These are phyloP conservation scores for Choreutis nemorana DNA, from an alignment of 2,888 invertebrate genomes.

Conservation along the genomic window DNA sequence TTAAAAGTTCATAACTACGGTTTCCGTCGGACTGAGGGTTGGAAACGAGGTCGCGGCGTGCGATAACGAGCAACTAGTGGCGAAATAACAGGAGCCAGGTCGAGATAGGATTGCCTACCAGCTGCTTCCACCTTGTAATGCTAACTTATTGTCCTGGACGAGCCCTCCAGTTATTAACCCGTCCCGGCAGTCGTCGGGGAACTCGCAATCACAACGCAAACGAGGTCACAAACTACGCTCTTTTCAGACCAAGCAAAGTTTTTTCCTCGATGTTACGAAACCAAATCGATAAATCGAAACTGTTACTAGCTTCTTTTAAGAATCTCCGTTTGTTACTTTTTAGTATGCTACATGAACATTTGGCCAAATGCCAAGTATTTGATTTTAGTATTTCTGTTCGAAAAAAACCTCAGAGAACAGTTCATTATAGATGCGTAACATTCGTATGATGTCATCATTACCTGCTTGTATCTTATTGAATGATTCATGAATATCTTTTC, in stretches of 20 bases:
- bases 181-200: slow-evolving; percentile 28
- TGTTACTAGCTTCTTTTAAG: slow-evolving; percentile 8
- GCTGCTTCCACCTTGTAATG: slow-evolving; percentile 23
- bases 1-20: slow-evolving; percentile 23
- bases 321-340: too few species aligned
- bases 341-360: slow-evolving; percentile 5
- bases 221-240: slow-evolving; percentile 31
- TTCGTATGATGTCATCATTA: slow-evolving; percentile 37
- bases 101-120: slow-evolving; percentile 15
- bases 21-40: slow-evolving; percentile 42
- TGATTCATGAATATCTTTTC: slow-evolving; percentile 1
- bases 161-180: slow-evolving; percentile 36
- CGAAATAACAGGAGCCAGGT: slow-evolving; percentile 18
- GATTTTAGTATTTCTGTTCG: too few species aligned
- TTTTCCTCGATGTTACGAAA: slow-evolving; percentile 10
- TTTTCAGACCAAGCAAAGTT: slow-evolving; percentile 29
- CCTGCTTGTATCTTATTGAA: slow-evolving; percentile 26
- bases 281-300: slow-evolving; percentile 6
- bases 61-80: slow-evolving; percentile 49
- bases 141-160: slow-evolving; percentile 14
- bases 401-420: too few species aligned
- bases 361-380: slow-evolving; percentile 9
- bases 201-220: slow-evolving; percentile 24
- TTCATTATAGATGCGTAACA: slow-evolving; percentile 12
- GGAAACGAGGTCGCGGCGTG: slow-evolving; percentile 43